These are phyloP conservation scores for Drosophila neotestacea DNA, from an alignment of 2,888 invertebrate genomes.

Conservation along the genomic window DNA sequence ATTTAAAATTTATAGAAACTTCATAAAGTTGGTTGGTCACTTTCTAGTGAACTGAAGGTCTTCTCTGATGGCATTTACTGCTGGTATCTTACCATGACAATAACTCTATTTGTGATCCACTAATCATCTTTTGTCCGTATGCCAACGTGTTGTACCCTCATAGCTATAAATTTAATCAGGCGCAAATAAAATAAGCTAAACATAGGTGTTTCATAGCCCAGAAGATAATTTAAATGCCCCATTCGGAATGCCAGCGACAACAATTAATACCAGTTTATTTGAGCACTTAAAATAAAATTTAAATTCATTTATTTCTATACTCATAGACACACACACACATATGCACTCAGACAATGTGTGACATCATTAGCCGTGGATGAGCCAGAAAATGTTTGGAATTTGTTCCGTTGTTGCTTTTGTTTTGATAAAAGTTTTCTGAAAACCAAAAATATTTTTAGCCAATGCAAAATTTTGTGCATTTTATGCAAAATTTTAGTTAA, in stretches of 20 bases:
- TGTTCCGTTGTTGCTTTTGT: slow-evolving; percentile 38
- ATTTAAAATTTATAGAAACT: slow-evolving; percentile 28
- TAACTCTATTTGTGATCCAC: slow-evolving; percentile 32
- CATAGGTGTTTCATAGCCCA: slow-evolving; percentile 36
- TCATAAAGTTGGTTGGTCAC: slow-evolving; percentile 14
- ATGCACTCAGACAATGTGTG: slow-evolving; percentile 31
- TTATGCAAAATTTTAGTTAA: slow-evolving; percentile 75
- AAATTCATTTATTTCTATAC: slow-evolving; percentile 55
- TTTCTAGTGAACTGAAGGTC: slow-evolving; percentile 31
- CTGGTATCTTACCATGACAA: slow-evolving; percentile 51
- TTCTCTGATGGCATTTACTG: slow-evolving; percentile 7
- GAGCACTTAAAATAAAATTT: slow-evolving; percentile 69
- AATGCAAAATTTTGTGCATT: slow-evolving; percentile 69
- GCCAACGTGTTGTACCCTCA: slow-evolving; percentile 31
- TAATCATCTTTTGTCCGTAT: slow-evolving; percentile 52
- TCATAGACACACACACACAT: slow-evolving; percentile 1
- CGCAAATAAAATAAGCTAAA: slow-evolving; percentile 51
- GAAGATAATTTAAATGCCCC: slow-evolving; percentile 56
- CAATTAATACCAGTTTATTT: slow-evolving; percentile 76
- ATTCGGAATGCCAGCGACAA: slow-evolving; percentile 65
- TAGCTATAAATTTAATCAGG: slow-evolving; percentile 63
- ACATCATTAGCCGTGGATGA: slow-evolving; percentile 57
- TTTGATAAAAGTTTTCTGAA: slow-evolving; percentile 53
- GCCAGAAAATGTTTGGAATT: slow-evolving; percentile 53
- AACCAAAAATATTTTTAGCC: slow-evolving; percentile 45